Evolutionary conservation across 2,113 vertebrate genomes (phyloP).

Genomic region (Heterocephalus glaber): DNA sequence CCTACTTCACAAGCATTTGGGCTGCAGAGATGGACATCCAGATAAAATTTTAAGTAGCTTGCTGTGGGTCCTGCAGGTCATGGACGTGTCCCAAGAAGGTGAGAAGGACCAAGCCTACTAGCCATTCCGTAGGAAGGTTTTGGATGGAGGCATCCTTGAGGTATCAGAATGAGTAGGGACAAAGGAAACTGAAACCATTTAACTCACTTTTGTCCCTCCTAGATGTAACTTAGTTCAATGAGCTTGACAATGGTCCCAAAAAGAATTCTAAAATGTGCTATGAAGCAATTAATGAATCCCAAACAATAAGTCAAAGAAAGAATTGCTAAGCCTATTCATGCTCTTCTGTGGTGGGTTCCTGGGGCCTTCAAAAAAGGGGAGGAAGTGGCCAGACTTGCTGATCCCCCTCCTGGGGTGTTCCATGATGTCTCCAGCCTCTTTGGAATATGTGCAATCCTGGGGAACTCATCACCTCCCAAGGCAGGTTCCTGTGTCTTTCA

Average conservation of each 20-base stretch:
- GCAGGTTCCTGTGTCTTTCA: background rate
- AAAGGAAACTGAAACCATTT: background rate
- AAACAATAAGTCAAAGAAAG: background rate
- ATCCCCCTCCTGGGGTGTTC: too few relatives aligned
- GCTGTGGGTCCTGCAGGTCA: background rate
- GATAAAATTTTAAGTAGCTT: background rate
- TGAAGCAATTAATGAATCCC: background rate
- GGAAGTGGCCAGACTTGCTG: background rate
- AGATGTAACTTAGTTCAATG: background rate
- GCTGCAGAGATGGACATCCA: too few relatives aligned
- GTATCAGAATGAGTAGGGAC: background rate
- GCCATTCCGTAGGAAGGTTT: fast-evolving
- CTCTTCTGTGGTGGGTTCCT: background rate
- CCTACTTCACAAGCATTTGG: background rate
- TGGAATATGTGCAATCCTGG: fast-evolving
- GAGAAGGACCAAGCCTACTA: background rate
- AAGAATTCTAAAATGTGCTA: background rate
- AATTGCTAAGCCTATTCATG: fast-evolving
- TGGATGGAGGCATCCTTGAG: too few relatives aligned
- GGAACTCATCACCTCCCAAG: background rate
- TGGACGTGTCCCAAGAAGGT: fast-evolving
- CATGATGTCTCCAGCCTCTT: fast-evolving
- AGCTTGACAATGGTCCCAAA: background rate
- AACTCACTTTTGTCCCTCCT: background rate
- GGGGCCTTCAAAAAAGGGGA: background rate